Base-by-base conservation (phyloP, 2,888 invertebrate genomes). In the Rhodophaea formosa region DNA sequence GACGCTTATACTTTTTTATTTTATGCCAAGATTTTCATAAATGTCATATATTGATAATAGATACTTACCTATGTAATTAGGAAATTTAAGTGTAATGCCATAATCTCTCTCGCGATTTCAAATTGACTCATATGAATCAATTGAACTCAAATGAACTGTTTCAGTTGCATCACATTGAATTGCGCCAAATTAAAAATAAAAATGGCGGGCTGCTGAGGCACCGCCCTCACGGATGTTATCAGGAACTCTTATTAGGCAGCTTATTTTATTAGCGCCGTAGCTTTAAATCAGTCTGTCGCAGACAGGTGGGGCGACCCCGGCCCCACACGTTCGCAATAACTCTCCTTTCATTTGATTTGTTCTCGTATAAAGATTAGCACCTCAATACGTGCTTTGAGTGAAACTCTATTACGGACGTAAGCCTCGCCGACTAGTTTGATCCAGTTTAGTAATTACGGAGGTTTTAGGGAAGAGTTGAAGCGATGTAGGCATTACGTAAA, bases 261-360 rank as follows among this genome's bases (percentile, higher is more conserved):
- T 79, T 79, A 80, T 80, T 83, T 79, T 79, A 80, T 80, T 79
- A 78, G 69, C 69, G 63, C 67, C 66, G 65, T 59, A 68, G 72
- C 68, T 75, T 77, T 80, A 77, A 79, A 80, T 80, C 79, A 76
- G 72, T 69, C 68, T 63, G 69, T 66, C 66, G 64, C 62, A 64
- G 71, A 70, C 77, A 80, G 79, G 76, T 76, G 68, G 71, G 65
- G 67, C 68, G 67, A 75, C 77, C 74, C 77, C 79, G 80, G 73
- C 72, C 74, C 64, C 72, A 71, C 79, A 80, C 79, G 80, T 80
- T 65, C 61, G 66, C 68, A 69, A 74, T 79, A 79, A 78, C 71
- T 74, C 69, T 65, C 65, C 67, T 72, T 72, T 75, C 69, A 72
- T 77, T 78, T 74, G 75, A 79, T 77, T 78, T 72, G 71, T 71